These are phyloP conservation scores for Clostera curtula DNA, from an alignment of 2,888 invertebrate genomes.

Conservation along the genomic window DNA sequence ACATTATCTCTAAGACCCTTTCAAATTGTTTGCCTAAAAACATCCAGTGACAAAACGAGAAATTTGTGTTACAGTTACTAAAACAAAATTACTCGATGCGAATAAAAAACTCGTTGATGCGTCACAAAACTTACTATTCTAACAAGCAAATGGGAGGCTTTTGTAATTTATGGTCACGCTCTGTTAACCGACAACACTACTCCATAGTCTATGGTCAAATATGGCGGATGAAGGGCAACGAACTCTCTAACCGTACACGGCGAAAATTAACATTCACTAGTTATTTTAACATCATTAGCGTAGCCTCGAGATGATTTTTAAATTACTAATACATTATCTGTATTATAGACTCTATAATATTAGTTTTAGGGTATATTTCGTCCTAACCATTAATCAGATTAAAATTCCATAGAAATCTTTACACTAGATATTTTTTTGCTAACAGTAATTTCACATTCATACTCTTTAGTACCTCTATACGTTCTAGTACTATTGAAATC, in stretches of 20 bases:
- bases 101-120: constrained; percentile 42
- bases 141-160: constrained; percentile 42
- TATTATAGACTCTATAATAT: too few species aligned
- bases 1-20: constrained; percentile 1
- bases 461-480: too few species aligned
- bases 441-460: too few species aligned
- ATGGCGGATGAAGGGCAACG: constrained; percentile 43
- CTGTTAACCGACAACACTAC: constrained; percentile 45
- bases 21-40: too few species aligned
- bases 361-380: too few species aligned
- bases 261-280: constrained; percentile 49
- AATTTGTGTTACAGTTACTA: constrained; percentile 7
- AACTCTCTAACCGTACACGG: constrained; percentile 36
- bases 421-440: too few species aligned
- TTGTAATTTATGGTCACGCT: constrained; percentile 51
- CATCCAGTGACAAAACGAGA: constrained; percentile 1
- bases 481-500: constrained; percentile 10
- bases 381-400: too few species aligned
- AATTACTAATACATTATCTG: constrained; percentile 13
- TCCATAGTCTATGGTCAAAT: constrained; percentile 50
- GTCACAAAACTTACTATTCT: constrained; percentile 37
- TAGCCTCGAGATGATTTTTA: constrained; percentile 14
- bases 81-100: constrained; percentile 24
- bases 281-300: constrained; percentile 36
- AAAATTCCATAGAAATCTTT: too few species aligned